Evolutionary conservation across 2,888 invertebrate species (phyloP).

Genomic region (Tipula helvola): DNA sequence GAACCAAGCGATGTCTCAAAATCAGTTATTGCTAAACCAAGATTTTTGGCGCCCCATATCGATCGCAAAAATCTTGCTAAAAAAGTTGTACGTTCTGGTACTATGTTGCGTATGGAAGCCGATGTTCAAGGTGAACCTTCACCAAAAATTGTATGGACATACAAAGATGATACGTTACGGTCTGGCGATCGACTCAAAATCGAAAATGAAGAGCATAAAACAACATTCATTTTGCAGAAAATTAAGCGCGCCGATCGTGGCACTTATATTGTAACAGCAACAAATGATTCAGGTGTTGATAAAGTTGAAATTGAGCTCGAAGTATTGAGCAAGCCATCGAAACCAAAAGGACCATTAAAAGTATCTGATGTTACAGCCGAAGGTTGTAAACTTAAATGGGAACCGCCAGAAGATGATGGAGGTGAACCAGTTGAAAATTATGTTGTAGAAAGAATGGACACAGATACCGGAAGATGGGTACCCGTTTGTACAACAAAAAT

Average conservation of each 20-base stretch:
- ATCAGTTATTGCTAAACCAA: slow-evolving; percentile 72
- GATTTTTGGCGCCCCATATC: slow-evolving; percentile 91
- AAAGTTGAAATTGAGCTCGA: slow-evolving; percentile 78
- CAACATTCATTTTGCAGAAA: slow-evolving; percentile 72
- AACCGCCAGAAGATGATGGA: slow-evolving; percentile 92
- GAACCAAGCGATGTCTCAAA: slow-evolving; percentile 80
- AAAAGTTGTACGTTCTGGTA: slow-evolving; percentile 77
- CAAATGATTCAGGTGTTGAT: slow-evolving; percentile 88
- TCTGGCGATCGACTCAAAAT: slow-evolving; percentile 65
- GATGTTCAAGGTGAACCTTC: slow-evolving; percentile 93
- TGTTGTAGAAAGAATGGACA: slow-evolving; percentile 92
- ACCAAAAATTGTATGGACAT: slow-evolving; percentile 83
- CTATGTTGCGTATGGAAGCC: slow-evolving; percentile 79
- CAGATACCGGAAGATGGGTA: slow-evolving; percentile 85
- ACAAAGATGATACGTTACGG: slow-evolving; percentile 53
- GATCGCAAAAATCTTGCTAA: slow-evolving; percentile 87
- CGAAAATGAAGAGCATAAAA: slow-evolving; percentile 83
- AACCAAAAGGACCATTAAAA: slow-evolving; percentile 88
- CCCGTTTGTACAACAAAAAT: slow-evolving; percentile 72
- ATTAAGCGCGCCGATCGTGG: slow-evolving; percentile 76
- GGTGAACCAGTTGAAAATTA: slow-evolving; percentile 90
- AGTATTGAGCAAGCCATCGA: slow-evolving; percentile 70
- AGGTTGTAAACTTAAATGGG: slow-evolving; percentile 89
- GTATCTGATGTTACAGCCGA: slow-evolving; percentile 87
- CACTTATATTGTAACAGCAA: slow-evolving; percentile 79